phyloP scores from a whole-genome alignment of 2,797 vertebrate species.

The Trachops cirrhosus region DNA sequence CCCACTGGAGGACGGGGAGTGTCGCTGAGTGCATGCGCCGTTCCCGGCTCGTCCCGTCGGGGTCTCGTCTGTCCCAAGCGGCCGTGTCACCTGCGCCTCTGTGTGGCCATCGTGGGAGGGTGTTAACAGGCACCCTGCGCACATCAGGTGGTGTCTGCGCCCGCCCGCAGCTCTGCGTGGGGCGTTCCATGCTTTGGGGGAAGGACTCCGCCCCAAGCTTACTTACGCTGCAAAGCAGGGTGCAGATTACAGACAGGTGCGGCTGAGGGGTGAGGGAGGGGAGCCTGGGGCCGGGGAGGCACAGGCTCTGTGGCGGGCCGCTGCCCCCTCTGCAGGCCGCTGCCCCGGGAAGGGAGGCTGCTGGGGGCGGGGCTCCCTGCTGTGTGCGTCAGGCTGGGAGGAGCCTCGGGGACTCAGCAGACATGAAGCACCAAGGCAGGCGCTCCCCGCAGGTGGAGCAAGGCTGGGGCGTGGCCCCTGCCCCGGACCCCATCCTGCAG shows the following conservation, averaged over 20 bases:
- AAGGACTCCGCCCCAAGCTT: not conserved
- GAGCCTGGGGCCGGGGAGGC: not conserved
- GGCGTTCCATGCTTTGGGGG: not conserved
- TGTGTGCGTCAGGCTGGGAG: not conserved
- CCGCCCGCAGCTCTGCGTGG: not conserved
- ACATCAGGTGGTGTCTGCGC: not conserved
- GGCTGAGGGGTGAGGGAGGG: fast-evolving
- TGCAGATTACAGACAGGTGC: fast-evolving
- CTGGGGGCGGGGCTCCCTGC: no score
- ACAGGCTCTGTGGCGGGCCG: not conserved
- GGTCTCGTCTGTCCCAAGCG: not conserved
- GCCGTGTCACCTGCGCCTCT: fast-evolving
- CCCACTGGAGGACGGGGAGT: not conserved
- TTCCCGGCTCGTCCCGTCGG: not conserved
- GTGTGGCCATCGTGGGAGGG: fast-evolving
- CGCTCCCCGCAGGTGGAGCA: not conserved
- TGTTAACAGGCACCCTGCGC: fast-evolving
- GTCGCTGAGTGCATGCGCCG: fast-evolving
- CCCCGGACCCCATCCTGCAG: no score
- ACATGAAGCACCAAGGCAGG: fast-evolving
- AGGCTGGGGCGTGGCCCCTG: fast-evolving
- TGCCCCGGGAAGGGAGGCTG: no score
- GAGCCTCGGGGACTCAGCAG: not conserved
- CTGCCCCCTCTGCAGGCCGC: no score
- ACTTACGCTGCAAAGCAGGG: not conserved